Evolutionary conservation across 2,113 vertebrate genomes (phyloP).

Genomic region (Gymnorhina tibicen): DNA sequence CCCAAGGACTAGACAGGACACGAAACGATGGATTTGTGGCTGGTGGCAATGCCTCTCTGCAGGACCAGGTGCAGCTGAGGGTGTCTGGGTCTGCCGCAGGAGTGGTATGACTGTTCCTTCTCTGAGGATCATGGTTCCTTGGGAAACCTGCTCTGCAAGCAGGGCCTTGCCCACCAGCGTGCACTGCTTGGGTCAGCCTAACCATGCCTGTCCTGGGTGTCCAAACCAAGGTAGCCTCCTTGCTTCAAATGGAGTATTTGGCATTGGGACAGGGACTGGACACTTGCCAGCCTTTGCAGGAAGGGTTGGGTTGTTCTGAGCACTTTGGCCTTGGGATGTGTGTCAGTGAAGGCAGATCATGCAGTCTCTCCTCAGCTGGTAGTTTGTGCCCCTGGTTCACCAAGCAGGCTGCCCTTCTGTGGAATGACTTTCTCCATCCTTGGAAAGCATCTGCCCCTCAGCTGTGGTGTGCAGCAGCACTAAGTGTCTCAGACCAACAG

Average conservation of each 20-base stretch:
- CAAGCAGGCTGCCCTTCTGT: background rate
- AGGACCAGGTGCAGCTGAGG: background rate
- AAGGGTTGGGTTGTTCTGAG: background rate
- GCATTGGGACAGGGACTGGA: background rate
- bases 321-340: accelerated
- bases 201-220: background rate
- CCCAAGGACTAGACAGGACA: background rate
- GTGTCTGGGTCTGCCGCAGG: background rate
- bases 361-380: background rate
- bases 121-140: background rate
- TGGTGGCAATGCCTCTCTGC: background rate
- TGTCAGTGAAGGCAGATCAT: background rate
- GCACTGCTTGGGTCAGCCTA: background rate
- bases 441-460: background rate
- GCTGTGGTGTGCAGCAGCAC: accelerated
- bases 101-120: background rate
- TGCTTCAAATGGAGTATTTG: background rate
- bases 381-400: background rate
- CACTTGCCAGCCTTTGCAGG: accelerated
- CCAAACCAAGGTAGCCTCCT: background rate
- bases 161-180: accelerated
- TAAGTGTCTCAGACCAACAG: background rate
- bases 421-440: background rate
- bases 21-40: background rate
- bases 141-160: background rate